phyloP scores from a whole-genome alignment of 92 coral and sea anemone genomes.

The Nematostella vectensis region DNA sequence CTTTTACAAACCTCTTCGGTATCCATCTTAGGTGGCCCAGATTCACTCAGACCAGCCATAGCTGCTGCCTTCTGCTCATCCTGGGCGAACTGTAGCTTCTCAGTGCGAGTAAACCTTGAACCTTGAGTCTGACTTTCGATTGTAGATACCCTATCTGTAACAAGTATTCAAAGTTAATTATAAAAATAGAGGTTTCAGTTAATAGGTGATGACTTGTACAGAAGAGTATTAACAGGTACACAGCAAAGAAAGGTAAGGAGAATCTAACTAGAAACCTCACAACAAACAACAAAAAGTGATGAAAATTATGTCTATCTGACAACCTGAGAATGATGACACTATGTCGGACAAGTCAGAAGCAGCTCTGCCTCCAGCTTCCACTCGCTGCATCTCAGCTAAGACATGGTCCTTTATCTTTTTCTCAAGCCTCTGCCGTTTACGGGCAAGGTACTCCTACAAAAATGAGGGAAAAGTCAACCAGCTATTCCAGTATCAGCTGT shows the following conservation, averaged over 20 bases:
- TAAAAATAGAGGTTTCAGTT: too few relatives aligned
- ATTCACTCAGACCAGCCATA: conserved; percentile 81
- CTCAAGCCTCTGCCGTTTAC: conserved; percentile 73
- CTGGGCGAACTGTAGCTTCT: conserved; percentile 98
- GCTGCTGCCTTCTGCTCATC: conserved; percentile 97
- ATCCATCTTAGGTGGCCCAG: conserved; percentile 78
- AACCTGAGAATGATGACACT: conserved; percentile 87
- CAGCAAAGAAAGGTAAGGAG: too few relatives aligned
- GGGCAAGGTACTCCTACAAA: conserved; percentile 82
- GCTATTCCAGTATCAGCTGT: too few relatives aligned
- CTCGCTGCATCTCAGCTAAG: conserved; percentile 77
- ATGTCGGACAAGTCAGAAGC: conserved; percentile 71
- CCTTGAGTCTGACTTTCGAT: conserved; percentile 52
- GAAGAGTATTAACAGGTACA: too few relatives aligned
- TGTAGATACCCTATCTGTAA: conserved; percentile 48
- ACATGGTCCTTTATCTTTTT: conserved; percentile 84
- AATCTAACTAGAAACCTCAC: too few relatives aligned
- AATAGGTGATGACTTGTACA: too few relatives aligned
- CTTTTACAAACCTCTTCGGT: conserved; percentile 75
- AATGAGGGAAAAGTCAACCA: not conserved
- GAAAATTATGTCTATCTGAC: not conserved
- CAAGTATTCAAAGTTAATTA: not conserved
- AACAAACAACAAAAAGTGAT: not conserved
- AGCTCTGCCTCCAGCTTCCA: conserved; percentile 49
- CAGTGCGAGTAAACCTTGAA: conserved; percentile 89